Evolutionary conservation across 2,888 invertebrate genomes (phyloP).

Genomic region (Stegana nigrithorax): DNA sequence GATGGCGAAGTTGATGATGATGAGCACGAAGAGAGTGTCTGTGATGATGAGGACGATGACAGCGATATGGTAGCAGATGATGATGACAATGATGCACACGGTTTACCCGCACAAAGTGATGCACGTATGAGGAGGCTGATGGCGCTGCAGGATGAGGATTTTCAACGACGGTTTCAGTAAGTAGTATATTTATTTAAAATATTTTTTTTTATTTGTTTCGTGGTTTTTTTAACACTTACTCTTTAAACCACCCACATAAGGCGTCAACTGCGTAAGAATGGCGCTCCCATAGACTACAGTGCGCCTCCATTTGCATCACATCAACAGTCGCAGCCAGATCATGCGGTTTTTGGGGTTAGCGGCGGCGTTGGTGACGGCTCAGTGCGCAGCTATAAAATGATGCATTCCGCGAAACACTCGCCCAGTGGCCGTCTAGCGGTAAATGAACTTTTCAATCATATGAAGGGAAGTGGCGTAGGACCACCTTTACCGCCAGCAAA

Average conservation of each 20-base stretch:
- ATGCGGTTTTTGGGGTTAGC: conserved; percentile 67
- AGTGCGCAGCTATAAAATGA: conserved; percentile 53
- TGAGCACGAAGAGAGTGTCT: conserved; percentile 53
- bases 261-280: conserved; percentile 61
- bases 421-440: conserved; percentile 64
- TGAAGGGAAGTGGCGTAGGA: conserved; percentile 36
- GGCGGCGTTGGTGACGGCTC: conserved; percentile 66
- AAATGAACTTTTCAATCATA: conserved; percentile 61
- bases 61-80: conserved; percentile 51
- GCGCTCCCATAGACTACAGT: conserved; percentile 50
- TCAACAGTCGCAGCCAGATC: conserved; percentile 35
- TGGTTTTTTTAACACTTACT: background rate
- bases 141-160: conserved; percentile 63
- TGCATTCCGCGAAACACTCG: conserved; percentile 56
- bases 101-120: conserved; percentile 60
- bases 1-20: conserved; percentile 32
- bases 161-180: conserved; percentile 65
- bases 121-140: conserved; percentile 64
- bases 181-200: conserved; percentile 31
- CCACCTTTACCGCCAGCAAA: conserved; percentile 65
- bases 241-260: conserved; percentile 34
- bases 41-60: conserved; percentile 63
- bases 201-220: background rate
- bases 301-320: conserved; percentile 33
- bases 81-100: conserved; percentile 50